A percentile compares a stretch with the other conserved stretches of the same genome.
These are phyloP conservation scores for Ctenoplectra terminalis DNA, from an alignment of 1,140 invertebrate genomes.

Conservation along the genomic window DNA sequence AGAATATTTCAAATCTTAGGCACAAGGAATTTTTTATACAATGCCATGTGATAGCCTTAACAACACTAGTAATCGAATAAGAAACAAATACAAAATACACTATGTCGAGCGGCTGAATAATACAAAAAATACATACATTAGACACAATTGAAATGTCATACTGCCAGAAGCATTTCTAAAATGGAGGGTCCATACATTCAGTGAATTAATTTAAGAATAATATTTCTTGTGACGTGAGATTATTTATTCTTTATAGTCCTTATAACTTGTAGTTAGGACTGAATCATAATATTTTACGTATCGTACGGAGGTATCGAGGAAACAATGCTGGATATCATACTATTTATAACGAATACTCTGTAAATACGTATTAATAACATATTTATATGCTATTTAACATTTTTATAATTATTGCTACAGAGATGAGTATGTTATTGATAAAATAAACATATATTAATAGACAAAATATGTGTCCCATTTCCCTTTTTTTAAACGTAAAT, in stretches of 20 bases:
- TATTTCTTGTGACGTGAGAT: constrained; percentile 40
- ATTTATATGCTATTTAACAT: constrained; percentile 68
- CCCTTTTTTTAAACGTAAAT: background rate
- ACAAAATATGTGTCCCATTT: background rate
- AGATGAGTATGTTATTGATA: constrained; percentile 49
- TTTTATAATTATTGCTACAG: constrained; percentile 62
- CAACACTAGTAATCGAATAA: constrained; percentile 12
- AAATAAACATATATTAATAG: constrained; percentile 27
- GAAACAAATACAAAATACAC: background rate
- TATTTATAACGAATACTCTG: constrained; percentile 58
- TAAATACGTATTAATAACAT: constrained; percentile 63
- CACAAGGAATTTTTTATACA: constrained; percentile 42
- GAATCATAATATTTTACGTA: constrained; percentile 16
- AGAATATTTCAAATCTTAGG: constrained; percentile 52
- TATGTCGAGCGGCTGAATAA: background rate
- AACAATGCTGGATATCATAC: constrained; percentile 9
- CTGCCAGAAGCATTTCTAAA: constrained; percentile 40
- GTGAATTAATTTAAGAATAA: constrained; percentile 33
- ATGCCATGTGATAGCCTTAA: constrained; percentile 41
- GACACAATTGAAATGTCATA: constrained; percentile 17
- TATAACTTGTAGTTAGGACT: constrained; percentile 18
- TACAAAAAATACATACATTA: constrained; percentile 37
- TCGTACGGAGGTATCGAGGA: background rate
- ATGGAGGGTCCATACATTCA: constrained; percentile 41
- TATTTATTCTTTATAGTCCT: constrained; percentile 56